Evolutionary conservation across 2,888 invertebrate genomes (phyloP), one percentile per base, ranked within the genome.

Genomic region (Drosophila percnosoma): DNA sequence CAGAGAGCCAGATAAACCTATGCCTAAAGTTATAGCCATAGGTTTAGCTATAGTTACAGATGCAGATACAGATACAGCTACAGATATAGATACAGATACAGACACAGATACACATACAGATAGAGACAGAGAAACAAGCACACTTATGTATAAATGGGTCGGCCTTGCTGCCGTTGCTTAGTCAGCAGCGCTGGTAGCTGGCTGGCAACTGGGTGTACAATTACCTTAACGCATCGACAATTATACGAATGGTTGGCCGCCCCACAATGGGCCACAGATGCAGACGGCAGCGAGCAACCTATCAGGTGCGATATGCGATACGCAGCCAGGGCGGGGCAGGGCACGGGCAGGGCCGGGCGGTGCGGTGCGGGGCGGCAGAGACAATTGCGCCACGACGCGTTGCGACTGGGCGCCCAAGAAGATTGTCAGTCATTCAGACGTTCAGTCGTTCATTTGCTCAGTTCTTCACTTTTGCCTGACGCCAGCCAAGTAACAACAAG

Each of bases 191-290:
- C 18, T 54, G 21, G 54, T 51, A 33, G 65, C 34, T 68, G 58
- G 73, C 63, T 53, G 65, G 54, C 72, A 73, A 70, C 70, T 82
- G 77, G 91, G 92, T 92, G 91, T 92, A 92, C 92, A 91, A 92
- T 92, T 92, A 92, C 92, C 92, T 92, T 92, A 92, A 92, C 92
- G 92, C 92, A 92, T 92, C 92, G 92, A 92, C 92, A 92, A 92
- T 92, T 92, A 92, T 92, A 89, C 92, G 92, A 92, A 92, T 92
- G 92, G 92, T 87, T 92, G 92, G 91, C 29, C 69, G 78, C 70
- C 66, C 65, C 53, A 71, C 73, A 73, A 73, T 65, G 66, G 64
- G 72, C 33, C 66, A 53, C 34, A 61, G 57, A 49, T 33, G 66
- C 55, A 57, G 48, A 33, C 58, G 53, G 60, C 74, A 49, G 49